Conservation (phyloP, 2,113 vertebrate genomes). For the Xenopus tropicalis region UCB_Xtro_10.0 CM004443.2:67541501-67542000, state of each 20-base stretch:
- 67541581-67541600: neutral
- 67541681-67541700: neutral
- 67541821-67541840: neutral
- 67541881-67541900: neutral
- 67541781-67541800: neutral
- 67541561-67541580: neutral
- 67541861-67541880: neutral
- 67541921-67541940: too few species aligned
- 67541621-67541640: neutral
- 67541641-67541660: neutral
- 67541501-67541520: neutral
- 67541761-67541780: neutral
- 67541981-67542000: too few species aligned
- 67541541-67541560: neutral
- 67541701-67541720: too few species aligned
- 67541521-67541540: neutral
- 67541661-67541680: neutral
- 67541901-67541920: too few species aligned
- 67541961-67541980: too few species aligned
- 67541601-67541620: neutral
- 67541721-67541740: neutral
- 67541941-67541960: too few species aligned
- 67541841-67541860: neutral
- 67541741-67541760: too few species aligned
- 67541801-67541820: neutral